These are phyloP conservation scores for Caerostris extrusa DNA, from an alignment of 1,140 invertebrate species.

Conservation along the genomic window DNA sequence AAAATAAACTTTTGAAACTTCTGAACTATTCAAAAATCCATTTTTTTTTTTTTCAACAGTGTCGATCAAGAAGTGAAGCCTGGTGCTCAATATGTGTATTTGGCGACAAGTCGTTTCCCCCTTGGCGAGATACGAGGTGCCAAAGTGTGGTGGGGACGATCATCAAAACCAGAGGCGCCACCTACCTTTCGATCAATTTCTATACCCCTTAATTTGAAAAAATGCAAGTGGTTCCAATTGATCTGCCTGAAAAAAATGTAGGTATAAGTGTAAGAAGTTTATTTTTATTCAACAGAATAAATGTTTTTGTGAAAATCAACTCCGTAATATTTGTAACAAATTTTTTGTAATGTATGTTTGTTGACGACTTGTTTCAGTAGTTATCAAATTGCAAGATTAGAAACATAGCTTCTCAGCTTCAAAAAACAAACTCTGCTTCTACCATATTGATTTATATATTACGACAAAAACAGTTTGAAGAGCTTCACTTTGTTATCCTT, in stretches of 20 bases:
- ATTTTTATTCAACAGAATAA: neutral
- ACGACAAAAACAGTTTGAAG: no score
- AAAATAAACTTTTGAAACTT: neutral
- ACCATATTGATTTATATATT: no score
- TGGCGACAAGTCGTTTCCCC: conserved; percentile 56
- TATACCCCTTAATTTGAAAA: conserved; percentile 28
- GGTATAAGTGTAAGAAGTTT: neutral
- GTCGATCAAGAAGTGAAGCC: conserved; percentile 31
- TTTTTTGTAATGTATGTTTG: no score
- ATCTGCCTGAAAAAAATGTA: conserved; percentile 31
- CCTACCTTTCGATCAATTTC: neutral
- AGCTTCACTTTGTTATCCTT: no score
- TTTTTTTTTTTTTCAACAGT: neutral
- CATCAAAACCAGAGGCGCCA: conserved; percentile 7
- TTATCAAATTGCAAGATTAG: no score
- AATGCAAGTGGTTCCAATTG: conserved; percentile 58
- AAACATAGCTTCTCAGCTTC: no score
- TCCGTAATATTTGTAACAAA: no score
- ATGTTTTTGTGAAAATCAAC: neutral
- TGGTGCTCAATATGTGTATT: conserved; percentile 58
- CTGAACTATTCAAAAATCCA: neutral
- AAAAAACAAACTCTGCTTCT: no score
- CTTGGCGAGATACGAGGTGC: conserved; percentile 36
- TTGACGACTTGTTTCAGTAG: no score
- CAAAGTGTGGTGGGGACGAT: conserved; percentile 65